These are phyloP conservation scores for Chrysochloris asiatica DNA, from an alignment of 2,113 vertebrate genomes.

Conservation along the genomic window DNA sequence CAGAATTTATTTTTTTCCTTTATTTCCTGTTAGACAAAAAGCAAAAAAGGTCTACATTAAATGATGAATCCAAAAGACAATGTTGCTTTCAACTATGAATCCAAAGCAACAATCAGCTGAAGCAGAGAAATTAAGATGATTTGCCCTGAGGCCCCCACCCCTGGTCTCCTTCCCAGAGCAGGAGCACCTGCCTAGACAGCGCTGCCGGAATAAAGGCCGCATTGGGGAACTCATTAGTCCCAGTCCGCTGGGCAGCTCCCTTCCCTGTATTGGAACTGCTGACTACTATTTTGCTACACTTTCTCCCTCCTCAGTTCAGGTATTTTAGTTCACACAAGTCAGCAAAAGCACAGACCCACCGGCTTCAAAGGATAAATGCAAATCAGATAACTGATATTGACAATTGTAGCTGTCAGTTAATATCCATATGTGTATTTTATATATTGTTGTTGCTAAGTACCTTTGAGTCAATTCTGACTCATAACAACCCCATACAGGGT, in stretches of 20 bases:
- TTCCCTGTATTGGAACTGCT: neutral
- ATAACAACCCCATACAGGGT: no score
- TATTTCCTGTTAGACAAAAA: conserved; percentile 83
- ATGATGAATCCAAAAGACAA: no score
- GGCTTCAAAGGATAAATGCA: neutral
- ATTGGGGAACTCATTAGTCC: no score
- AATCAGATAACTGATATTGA: neutral
- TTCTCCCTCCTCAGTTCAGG: neutral
- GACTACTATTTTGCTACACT: no score
- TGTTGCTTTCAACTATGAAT: neutral
- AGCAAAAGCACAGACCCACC: neutral
- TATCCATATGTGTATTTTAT: neutral
- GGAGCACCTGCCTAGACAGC: no score
- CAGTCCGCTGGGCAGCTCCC: neutral
- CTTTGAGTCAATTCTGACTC: no score
- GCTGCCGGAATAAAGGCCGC: no score
- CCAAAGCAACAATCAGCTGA: neutral
- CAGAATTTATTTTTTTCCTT: conserved; percentile 88
- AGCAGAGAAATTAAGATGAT: neutral
- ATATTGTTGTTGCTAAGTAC: no score
- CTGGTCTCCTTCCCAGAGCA: no score
- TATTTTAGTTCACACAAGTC: neutral
- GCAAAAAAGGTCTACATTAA: no score
- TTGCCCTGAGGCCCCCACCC: neutral
- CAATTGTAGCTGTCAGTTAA: neutral